Percentiles rank a stretch among this genome's conserved stretches.
These are phyloP conservation scores for Ceratothoa steindachneri DNA, from an alignment of 2,888 invertebrate species.

Conservation along the genomic window DNA sequence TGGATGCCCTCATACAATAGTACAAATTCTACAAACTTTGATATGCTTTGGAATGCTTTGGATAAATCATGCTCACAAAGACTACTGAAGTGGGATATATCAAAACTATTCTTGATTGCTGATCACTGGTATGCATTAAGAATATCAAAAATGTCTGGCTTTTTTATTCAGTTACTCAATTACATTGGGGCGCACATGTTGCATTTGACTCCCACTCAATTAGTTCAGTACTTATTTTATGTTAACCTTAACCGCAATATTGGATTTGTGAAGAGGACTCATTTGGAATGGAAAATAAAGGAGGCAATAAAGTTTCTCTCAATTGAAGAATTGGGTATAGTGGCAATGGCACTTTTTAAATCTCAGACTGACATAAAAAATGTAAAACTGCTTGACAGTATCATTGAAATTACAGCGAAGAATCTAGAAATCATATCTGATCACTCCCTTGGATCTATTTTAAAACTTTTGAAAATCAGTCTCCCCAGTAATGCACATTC, in stretches of 20 bases:
- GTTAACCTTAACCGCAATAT: slow-evolving; percentile 60
- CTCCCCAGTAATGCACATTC: slow-evolving; percentile 33
- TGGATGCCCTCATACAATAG: slow-evolving; percentile 54
- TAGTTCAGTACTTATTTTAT: slow-evolving; percentile 66
- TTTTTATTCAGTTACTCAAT: slow-evolving; percentile 58
- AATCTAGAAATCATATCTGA: slow-evolving; percentile 61
- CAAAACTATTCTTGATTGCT: slow-evolving; percentile 60
- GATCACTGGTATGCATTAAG: slow-evolving; percentile 65
- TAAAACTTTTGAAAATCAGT: slow-evolving; percentile 57
- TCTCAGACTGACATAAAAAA: slow-evolving; percentile 63
- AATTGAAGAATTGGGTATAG: slow-evolving; percentile 66
- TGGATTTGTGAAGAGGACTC: slow-evolving; percentile 60
- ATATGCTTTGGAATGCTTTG: slow-evolving; percentile 64
- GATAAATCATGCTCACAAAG: slow-evolving; percentile 63
- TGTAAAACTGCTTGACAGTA: slow-evolving; percentile 55
- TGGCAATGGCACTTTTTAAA: slow-evolving; percentile 74
- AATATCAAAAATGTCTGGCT: slow-evolving; percentile 60
- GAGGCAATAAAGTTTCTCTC: slow-evolving; percentile 59
- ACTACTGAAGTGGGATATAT: slow-evolving; percentile 57
- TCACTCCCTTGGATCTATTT: slow-evolving; percentile 63
- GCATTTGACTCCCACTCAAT: slow-evolving; percentile 61
- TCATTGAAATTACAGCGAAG: slow-evolving; percentile 58
- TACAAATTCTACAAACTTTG: slow-evolving; percentile 60
- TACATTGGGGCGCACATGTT: slow-evolving; percentile 60
- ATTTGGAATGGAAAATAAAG: slow-evolving; percentile 61